These are phyloP conservation scores for Pithecia hirsuta DNA, from an alignment of 2,797 vertebrate genomes.

Conservation along the genomic window DNA sequence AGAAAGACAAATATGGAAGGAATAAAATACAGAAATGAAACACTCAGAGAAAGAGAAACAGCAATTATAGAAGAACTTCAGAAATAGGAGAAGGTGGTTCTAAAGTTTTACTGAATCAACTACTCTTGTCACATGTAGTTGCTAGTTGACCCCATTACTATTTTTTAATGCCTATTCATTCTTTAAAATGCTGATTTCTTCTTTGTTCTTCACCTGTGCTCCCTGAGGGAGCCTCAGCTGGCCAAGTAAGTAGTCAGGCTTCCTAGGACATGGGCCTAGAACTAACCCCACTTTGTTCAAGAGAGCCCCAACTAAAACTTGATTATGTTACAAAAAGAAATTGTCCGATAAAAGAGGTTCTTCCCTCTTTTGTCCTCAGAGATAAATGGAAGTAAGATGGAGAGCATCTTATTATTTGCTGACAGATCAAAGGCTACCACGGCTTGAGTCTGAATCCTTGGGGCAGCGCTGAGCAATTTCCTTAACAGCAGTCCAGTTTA, in stretches of 20 bases:
- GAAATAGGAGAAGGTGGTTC: neutral
- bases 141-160: neutral
- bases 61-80: slow-evolving; percentile 9
- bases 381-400: slow-evolving; percentile 29
- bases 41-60: neutral
- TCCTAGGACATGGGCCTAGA: neutral
- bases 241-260: neutral
- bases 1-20: neutral
- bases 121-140: neutral
- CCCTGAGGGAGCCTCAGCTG: neutral
- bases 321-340: slow-evolving; percentile 23
- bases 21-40: slow-evolving; percentile 3
- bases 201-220: slow-evolving; percentile 20
- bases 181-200: slow-evolving; percentile 7
- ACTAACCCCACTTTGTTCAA: slow-evolving; percentile 28
- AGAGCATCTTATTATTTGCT: neutral
- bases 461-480: neutral
- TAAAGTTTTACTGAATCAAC: slow-evolving; percentile 20
- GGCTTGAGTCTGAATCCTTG: neutral
- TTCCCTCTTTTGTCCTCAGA: neutral
- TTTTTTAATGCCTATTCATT: neutral
- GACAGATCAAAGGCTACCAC: neutral
- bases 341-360: neutral
- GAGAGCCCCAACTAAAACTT: neutral
- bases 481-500: neutral